phyloP scores from a whole-genome alignment of 2,113 vertebrate genomes.

The Kryptolebias marmoratus region DNA sequence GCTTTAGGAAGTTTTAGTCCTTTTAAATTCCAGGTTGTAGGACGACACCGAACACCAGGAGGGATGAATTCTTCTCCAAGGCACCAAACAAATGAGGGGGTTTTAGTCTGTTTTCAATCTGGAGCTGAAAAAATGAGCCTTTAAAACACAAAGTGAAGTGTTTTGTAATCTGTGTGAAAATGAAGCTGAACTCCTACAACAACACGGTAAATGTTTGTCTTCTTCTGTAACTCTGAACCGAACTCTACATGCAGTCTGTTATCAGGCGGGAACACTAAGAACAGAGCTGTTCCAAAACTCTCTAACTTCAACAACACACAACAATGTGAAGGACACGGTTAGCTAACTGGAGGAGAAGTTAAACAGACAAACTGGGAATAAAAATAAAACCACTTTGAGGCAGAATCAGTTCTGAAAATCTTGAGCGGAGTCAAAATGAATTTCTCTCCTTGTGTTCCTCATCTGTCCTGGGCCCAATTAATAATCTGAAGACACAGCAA shows the following conservation, averaged over 20 bases:
- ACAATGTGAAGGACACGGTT: constrained; percentile 31
- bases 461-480: constrained; percentile 71
- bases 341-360: constrained; percentile 12
- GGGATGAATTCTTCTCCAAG: too few species aligned
- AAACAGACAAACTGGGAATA: background rate
- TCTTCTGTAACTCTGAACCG: too few species aligned
- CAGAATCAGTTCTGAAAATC: constrained; percentile 28
- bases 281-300: background rate
- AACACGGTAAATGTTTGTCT: too few species aligned
- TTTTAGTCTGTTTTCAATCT: too few species aligned
- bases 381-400: constrained; percentile 26
- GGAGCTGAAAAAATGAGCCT: too few species aligned
- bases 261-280: background rate
- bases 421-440: constrained; percentile 34
- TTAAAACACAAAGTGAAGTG: too few species aligned
- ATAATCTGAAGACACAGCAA: constrained; percentile 79
- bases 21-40: too few species aligned
- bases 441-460: constrained; percentile 59
- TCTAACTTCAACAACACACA: background rate
- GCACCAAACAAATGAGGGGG: too few species aligned
- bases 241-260: background rate
- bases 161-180: too few species aligned
- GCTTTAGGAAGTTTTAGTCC: too few species aligned
- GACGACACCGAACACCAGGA: too few species aligned
- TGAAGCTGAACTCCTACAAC: too few species aligned